Evolutionary conservation across 2,797 vertebrate species (phyloP).

Genomic region (Sebastes oblongus): DNA sequence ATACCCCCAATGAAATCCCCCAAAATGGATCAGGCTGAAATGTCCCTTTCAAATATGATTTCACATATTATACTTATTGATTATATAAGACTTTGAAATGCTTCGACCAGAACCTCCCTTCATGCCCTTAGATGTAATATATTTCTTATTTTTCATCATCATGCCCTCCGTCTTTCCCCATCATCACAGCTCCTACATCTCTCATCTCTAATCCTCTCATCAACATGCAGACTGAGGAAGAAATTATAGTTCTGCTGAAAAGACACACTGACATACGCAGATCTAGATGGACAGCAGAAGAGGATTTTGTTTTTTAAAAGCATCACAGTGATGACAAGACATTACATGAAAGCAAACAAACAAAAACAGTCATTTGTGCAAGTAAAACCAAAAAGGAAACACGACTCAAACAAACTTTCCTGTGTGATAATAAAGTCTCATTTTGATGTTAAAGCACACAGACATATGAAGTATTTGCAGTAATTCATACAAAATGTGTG

Average conservation of each 20-base stretch:
- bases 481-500: neutral
- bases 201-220: slow-evolving; percentile 11
- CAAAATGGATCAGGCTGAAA: neutral
- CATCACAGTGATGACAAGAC: neutral
- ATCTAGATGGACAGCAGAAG: neutral
- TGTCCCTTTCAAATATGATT: neutral
- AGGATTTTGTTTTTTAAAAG: neutral
- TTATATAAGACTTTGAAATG: neutral
- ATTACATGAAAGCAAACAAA: neutral
- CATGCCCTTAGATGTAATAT: neutral
- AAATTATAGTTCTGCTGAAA: neutral
- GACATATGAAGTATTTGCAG: neutral
- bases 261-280: neutral
- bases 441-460: neutral
- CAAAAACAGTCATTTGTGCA: neutral
- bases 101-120: neutral
- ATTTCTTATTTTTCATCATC: neutral
- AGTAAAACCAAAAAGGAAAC: neutral
- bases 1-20: neutral
- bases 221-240: slow-evolving; percentile 1
- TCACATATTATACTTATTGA: neutral
- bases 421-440: neutral
- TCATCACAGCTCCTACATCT: neutral
- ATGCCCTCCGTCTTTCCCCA: neutral
- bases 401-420: neutral